Percentiles rank a stretch among this genome's conserved stretches.
phyloP scores from a whole-genome alignment of 2,888 invertebrate species.

The Tuberolachnus salignus region DNA sequence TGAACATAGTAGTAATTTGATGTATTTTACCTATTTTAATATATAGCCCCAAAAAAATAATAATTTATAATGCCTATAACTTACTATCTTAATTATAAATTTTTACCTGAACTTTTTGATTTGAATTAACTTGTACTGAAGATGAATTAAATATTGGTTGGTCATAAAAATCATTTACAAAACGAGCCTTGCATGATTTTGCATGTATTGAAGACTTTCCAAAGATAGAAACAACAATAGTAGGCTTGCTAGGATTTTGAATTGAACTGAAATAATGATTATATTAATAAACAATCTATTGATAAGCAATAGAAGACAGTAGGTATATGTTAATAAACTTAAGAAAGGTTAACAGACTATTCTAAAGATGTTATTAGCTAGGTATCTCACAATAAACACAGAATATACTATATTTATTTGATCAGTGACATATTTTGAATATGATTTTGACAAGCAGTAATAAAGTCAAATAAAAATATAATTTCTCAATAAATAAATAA shows the following conservation, averaged over 20 bases:
- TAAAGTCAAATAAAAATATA: too few species aligned
- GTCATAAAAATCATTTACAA: slow-evolving; percentile 66
- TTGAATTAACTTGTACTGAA: slow-evolving; percentile 61
- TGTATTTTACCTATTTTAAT: too few species aligned
- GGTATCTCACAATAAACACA: not conserved
- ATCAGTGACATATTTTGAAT: too few species aligned
- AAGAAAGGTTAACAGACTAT: not conserved
- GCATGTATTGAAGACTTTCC: slow-evolving; percentile 73
- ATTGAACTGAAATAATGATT: slow-evolving; percentile 31
- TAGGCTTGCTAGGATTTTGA: slow-evolving; percentile 59
- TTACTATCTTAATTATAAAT: too few species aligned
- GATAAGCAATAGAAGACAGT: not conserved
- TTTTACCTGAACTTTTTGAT: slow-evolving; percentile 62
- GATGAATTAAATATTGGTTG: slow-evolving; percentile 60
- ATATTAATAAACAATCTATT: not conserved
- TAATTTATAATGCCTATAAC: too few species aligned
- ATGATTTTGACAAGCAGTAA: too few species aligned
- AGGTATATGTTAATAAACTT: not conserved
- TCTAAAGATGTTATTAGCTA: not conserved
- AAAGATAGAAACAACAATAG: slow-evolving; percentile 74
- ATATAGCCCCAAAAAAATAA: too few species aligned
- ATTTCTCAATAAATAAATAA: too few species aligned
- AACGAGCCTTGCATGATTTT: slow-evolving; percentile 70
- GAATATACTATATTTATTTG: not conserved
- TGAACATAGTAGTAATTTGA: too few species aligned